A percentile compares a stretch with the other conserved stretches of the same genome.
Evolutionary conservation across 1,140 invertebrate genomes (phyloP).

Genomic region (Ceratoteleas bidentatus): DNA sequence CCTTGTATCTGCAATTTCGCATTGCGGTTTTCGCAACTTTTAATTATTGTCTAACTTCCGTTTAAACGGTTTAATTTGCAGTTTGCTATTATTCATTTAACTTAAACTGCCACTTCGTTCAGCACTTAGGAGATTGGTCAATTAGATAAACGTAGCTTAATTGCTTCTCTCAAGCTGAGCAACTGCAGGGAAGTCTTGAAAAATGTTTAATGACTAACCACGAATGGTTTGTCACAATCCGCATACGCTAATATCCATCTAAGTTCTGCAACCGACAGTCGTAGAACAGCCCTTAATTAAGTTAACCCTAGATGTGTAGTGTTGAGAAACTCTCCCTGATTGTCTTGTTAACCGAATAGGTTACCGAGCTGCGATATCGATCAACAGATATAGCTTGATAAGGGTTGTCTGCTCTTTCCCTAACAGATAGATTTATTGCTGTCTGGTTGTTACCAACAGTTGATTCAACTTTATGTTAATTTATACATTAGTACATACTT

Average conservation of each 20-base stretch:
- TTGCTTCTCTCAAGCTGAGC: conserved; percentile 16
- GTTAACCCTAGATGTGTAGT: conserved; percentile 74
- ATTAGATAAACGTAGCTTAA: conserved; percentile 36
- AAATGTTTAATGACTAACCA: conserved; percentile 43
- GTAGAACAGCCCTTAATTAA: conserved; percentile 78
- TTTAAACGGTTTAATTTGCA: conserved; percentile 28
- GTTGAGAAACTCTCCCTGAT: conserved; percentile 76
- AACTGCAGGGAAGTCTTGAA: conserved; percentile 13
- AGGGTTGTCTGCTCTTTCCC: no score
- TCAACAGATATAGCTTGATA: no score
- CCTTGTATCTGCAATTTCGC: conserved; percentile 9
- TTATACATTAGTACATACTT: no score
- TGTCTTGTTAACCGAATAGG: no score
- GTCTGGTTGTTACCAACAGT: no score
- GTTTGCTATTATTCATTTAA: conserved; percentile 36
- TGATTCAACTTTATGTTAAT: no score
- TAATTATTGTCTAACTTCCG: conserved; percentile 34
- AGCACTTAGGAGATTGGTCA: conserved; percentile 28
- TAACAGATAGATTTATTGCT: no score
- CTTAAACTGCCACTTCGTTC: conserved; percentile 24
- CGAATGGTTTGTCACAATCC: conserved; percentile 56
- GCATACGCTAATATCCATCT: conserved; percentile 60
- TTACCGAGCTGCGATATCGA: no score
- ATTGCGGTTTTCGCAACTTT: conserved; percentile 33
- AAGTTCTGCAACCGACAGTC: conserved; percentile 70